Evolutionary conservation across 2,113 vertebrate genomes (phyloP).

Genomic region (Microtus pennsylvanicus): DNA sequence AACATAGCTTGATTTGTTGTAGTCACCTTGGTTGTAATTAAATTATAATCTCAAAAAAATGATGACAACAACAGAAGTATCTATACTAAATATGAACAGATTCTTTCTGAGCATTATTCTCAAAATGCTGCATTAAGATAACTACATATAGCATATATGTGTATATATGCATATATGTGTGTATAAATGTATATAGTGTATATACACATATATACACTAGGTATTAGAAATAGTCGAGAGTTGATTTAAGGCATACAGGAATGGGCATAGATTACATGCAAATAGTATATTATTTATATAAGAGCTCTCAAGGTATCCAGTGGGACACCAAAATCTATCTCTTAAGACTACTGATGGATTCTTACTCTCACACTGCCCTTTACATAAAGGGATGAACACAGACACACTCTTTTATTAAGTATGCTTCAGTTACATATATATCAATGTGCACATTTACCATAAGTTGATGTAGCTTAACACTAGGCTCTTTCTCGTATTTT

Average conservation of each 20-base stretch:
- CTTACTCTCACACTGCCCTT: neutral
- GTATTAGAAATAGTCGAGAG: neutral
- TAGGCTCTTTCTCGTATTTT: constrained; percentile 6
- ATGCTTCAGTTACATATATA: neutral
- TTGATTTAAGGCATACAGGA: neutral
- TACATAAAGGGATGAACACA: neutral
- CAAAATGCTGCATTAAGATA: neutral
- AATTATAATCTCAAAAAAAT: neutral
- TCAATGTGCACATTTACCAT: neutral
- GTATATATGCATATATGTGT: no score
- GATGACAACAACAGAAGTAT: neutral
- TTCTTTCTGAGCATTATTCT: neutral
- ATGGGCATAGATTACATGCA: neutral
- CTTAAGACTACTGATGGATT: neutral
- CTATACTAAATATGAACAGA: neutral
- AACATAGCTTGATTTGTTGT: neutral
- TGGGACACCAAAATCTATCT: neutral
- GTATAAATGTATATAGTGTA: no score
- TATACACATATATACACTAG: neutral
- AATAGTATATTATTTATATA: neutral
- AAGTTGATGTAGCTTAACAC: neutral
- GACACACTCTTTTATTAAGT: neutral
- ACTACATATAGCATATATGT: neutral
- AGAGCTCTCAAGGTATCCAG: neutral
- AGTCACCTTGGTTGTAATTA: neutral